These are phyloP conservation scores for Thalassoma bifasciatum DNA, from an alignment of 2,113 vertebrate species.

Conservation along the genomic window DNA sequence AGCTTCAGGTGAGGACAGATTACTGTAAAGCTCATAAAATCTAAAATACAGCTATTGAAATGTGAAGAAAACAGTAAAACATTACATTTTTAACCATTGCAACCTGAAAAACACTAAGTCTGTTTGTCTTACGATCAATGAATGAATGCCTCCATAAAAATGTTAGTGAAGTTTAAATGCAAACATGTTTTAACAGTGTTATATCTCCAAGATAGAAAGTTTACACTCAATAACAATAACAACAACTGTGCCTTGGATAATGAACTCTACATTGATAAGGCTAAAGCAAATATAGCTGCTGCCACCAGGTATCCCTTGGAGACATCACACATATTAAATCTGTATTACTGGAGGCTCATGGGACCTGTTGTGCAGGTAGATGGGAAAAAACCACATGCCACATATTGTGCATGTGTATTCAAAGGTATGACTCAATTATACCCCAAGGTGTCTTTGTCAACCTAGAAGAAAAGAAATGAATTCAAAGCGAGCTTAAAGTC, in stretches of 20 bases:
- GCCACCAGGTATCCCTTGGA: background rate
- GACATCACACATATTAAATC: conserved; percentile 11
- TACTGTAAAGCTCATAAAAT: too few relatives aligned
- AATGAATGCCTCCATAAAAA: too few relatives aligned
- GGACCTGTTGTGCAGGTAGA: background rate
- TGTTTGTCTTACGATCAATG: too few relatives aligned
- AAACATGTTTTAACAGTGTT: too few relatives aligned
- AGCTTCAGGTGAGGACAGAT: too few relatives aligned
- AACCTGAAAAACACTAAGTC: too few relatives aligned
- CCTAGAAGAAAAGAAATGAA: background rate
- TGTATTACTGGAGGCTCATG: background rate
- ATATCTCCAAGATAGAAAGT: too few relatives aligned
- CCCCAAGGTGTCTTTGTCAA: conserved; percentile 29
- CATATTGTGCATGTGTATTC: background rate
- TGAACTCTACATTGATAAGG: background rate
- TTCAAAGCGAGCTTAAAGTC: conserved; percentile 14
- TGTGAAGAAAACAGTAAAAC: too few relatives aligned
- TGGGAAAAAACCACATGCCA: background rate
- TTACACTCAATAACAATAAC: background rate
- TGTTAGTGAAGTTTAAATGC: too few relatives aligned
- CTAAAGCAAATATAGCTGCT: background rate
- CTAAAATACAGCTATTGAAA: too few relatives aligned
- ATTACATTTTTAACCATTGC: too few relatives aligned
- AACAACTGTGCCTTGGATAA: background rate
- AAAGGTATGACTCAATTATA: conserved; percentile 26